Conservation (phyloP, 2,888 invertebrate genomes). For the Campoletis raptor region DNA sequence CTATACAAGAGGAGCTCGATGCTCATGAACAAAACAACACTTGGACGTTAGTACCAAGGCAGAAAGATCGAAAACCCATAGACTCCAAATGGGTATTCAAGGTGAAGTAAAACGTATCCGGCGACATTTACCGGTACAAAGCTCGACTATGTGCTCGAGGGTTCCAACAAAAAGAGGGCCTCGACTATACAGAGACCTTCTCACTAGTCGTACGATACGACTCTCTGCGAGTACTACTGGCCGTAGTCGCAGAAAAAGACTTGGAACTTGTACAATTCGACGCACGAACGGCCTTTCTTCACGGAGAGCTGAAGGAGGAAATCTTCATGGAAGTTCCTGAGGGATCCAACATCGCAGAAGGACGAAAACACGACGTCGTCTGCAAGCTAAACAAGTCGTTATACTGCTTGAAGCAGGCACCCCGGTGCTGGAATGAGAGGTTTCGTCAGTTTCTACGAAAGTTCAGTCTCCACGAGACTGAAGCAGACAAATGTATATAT, state of each 20-base stretch:
- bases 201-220: conserved; percentile 52
- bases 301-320: neutral
- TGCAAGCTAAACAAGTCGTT: conserved; percentile 48
- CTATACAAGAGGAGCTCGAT: conserved; percentile 37
- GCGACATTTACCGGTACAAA: neutral
- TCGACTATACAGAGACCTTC: no score
- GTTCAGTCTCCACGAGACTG: neutral
- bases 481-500: neutral
- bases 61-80: conserved; percentile 34
- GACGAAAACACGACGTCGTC: no score
- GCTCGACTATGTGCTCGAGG: no score
- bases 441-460: no score
- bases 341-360: neutral
- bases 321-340: neutral
- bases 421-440: neutral
- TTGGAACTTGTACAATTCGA: neutral
- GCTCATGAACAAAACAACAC: conserved; percentile 50
- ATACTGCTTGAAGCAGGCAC: conserved; percentile 66
- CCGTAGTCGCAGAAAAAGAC: neutral
- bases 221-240: no score
- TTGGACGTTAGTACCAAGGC: conserved; percentile 37
- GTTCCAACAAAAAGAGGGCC: no score
- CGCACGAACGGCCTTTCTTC: no score
- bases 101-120: conserved; percentile 49
- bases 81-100: conserved; percentile 68